A percentile compares a stretch with the other conserved stretches of the same genome.
Evolutionary conservation across 2,888 invertebrate species (phyloP).

Genomic region (Chrysolina haemoptera): DNA sequence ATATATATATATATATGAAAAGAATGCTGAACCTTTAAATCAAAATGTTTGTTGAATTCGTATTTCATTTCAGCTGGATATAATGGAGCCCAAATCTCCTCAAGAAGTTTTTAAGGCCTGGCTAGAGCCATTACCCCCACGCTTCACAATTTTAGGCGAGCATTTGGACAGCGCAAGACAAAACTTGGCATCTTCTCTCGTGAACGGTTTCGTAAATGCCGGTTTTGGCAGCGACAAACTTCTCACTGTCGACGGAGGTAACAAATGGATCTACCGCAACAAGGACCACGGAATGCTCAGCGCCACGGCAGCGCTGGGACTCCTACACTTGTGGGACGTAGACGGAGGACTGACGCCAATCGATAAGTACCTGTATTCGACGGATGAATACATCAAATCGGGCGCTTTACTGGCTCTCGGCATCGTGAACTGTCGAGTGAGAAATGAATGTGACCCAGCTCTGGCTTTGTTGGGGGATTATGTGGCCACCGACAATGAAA

Average conservation of each 20-base stretch:
- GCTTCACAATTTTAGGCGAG: constrained; percentile 80
- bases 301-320: constrained; percentile 96
- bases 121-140: constrained; percentile 81
- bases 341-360: constrained; percentile 98
- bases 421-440: constrained; percentile 96
- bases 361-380: constrained; percentile 85
- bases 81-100: constrained; percentile 98
- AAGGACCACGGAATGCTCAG: constrained; percentile 96
- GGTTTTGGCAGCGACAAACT: constrained; percentile 98
- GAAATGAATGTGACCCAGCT: constrained; percentile 98
- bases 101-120: constrained; percentile 99
- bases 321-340: constrained; percentile 98
- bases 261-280: constrained; percentile 52
- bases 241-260: constrained; percentile 83
- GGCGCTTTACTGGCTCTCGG: constrained; percentile 97
- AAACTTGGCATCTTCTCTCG: constrained; percentile 97
- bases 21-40: too few relatives aligned
- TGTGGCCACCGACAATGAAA: constrained; percentile 86
- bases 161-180: constrained; percentile 94
- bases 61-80: constrained; percentile 81
- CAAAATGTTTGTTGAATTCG: not conserved
- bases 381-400: constrained; percentile 85
- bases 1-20: too few relatives aligned
- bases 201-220: constrained; percentile 80
- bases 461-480: constrained; percentile 96